Base-by-base conservation (phyloP, 1,140 invertebrate genomes). In the Drosophila asahinai region DNA sequence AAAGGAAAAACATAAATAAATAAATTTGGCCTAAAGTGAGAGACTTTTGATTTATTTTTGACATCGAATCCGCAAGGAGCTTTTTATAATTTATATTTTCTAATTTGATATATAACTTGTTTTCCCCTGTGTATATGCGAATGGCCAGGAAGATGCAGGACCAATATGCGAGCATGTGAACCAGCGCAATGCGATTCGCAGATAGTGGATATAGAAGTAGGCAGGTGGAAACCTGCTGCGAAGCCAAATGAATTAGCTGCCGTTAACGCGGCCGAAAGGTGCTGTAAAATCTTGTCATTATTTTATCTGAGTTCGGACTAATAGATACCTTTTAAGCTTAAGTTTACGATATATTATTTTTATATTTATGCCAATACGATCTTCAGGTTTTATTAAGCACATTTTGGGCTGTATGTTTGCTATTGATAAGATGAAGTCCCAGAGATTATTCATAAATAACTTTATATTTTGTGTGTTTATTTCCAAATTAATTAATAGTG, bases 231-330 rank as follows among this genome's bases (percentile, higher is more conserved):
- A 84, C 84, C 84, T 89, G 86, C 81, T 89, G 86, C 48, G 84
- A 83, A 40, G 80, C 80, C 80, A 89, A 89, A 79, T 89, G 84
- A 89, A 89, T 89, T 89, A 83, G 84, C 60, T 73, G 73, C 63
- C 54, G 62, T 66, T 80, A 64, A 67, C 64, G 67, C 52, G 42
- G 62, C 58, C 59, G 38, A 70, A 62, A 54, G 38, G 7, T 33
- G 30, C 25, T 55, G 55, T 49, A 36, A 66, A 43, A 19, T 49
- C n/a, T 47, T 27, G 57, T 45, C 40, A 38, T 45, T n/a, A 27
- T 22, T 17, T 6, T 14, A 38, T 30, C 1, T n/a, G 3, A 7
- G 30, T 40, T 54, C 14, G n/a, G 36, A 51, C 25, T 47, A 27
- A 19, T 17, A 40, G 3, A 59, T 71, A 60, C 52, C 43, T 27